Conservation (phyloP, 2,113 vertebrate genomes). For the Stictonetta naevosa region DNA sequence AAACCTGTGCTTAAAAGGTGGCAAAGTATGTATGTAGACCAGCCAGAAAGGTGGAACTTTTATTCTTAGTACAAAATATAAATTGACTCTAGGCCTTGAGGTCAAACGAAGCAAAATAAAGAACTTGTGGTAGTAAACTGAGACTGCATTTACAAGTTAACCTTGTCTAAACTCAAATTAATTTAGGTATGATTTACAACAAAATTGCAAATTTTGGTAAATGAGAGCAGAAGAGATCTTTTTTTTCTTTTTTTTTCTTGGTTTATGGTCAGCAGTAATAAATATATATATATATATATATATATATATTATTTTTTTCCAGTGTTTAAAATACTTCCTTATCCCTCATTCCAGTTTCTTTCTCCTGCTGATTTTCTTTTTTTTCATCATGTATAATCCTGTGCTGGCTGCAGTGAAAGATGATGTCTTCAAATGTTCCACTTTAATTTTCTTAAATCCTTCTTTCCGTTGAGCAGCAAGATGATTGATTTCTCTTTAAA, state of each 20-base stretch:
- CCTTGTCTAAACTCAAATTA: neutral
- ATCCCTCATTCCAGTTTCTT: neutral
- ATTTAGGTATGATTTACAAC: neutral
- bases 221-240: neutral
- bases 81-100: neutral
- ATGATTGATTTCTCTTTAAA: conserved; percentile 23
- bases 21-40: neutral
- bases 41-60: neutral
- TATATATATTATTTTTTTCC: neutral
- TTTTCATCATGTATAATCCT: neutral
- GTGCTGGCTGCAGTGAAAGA: neutral
- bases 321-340: neutral
- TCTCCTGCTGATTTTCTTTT: neutral
- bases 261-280: neutral
- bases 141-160: neutral
- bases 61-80: neutral
- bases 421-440: neutral
- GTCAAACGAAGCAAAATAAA: neutral
- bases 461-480: neutral
- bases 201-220: neutral
- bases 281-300: neutral
- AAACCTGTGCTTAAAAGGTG: neutral
- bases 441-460: neutral
- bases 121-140: neutral
- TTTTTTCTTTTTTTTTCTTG: neutral